Evolutionary conservation across 2,888 invertebrate species (phyloP), one percentile per base, ranked within the genome.

Genomic region (Fissipunctia ypsillon): DNA sequence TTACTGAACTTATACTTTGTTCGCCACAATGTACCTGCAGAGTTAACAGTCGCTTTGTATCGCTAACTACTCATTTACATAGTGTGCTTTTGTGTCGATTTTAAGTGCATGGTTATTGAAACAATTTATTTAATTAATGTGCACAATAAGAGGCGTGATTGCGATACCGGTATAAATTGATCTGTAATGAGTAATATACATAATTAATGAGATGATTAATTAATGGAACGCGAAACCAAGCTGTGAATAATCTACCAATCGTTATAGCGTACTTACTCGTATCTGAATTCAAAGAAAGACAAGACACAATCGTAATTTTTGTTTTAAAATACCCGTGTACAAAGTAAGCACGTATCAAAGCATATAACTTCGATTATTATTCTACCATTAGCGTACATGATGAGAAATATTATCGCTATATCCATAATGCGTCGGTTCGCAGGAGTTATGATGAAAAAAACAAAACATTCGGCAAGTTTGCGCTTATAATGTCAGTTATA

Each of bases 401-500:
- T 80, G 81, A 80, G 83, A 89, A 87, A 89, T 88, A 88, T 89
- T 87, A 87, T 86, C 84, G 83, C 87, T 81, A 84, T 87, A 89
- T 84, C 85, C 86, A 85, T 87, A 89, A 89, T 84, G 79, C 83
- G 83, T 84, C 84, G 84, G 86, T 85, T 84, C 84, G 81, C 87
- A 86, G 84, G 88, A 90, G 84, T 88, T 90, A 90, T 89, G 91
- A 91, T 89, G 89, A 92, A 93, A 94, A 93, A 91, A 89, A 91
- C 90, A 92, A 94, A 94, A 92, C 93, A 93, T 93, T 93, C 89
- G 88, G 90, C 90, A 94, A 95, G 93, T 95, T 95, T 93, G 89
- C 88, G 91, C 91, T 90, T 93, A 91, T 94, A 95, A 95, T 92
- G 93, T 90, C 88, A 90, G 91, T 95, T 95, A 96, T 95, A 95